A percentile compares a stretch with the other conserved stretches of the same genome.
These are phyloP conservation scores for Escarpia spicata DNA, from an alignment of 2,888 invertebrate genomes.

Conservation along the genomic window DNA sequence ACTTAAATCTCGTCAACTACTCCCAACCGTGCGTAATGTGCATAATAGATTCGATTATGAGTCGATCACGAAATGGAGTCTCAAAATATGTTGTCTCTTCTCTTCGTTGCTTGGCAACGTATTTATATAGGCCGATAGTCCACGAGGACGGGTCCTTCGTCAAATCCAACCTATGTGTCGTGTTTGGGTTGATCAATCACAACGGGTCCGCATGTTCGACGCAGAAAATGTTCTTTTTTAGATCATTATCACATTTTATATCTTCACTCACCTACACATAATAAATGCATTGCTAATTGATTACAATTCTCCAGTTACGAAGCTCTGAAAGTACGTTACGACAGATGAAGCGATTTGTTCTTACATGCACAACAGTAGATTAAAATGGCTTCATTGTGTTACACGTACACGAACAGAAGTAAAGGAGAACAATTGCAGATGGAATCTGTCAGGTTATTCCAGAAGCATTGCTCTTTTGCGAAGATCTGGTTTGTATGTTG, in stretches of 20 bases:
- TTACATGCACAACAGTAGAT: neutral
- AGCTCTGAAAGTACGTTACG: neutral
- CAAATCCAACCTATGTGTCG: neutral
- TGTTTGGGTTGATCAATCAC: neutral
- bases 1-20: neutral
- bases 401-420: neutral
- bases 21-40: neutral
- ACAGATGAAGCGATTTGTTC: neutral
- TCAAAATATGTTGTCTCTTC: neutral
- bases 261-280: neutral
- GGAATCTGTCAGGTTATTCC: neutral
- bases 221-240: neutral
- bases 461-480: neutral
- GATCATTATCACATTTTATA: neutral
- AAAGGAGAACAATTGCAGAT: neutral
- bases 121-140: neutral
- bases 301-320: neutral
- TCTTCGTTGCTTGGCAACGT: conserved; percentile 12
- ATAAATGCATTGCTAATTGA: neutral
- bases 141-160: neutral
- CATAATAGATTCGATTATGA: conserved; percentile 6
- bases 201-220: neutral
- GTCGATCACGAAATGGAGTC: neutral
- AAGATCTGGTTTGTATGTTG: neutral
- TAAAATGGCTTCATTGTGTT: neutral